Evolutionary conservation across 1,140 invertebrate species (phyloP).

Genomic region (Hermatobates lingyangjiaoensis): DNA sequence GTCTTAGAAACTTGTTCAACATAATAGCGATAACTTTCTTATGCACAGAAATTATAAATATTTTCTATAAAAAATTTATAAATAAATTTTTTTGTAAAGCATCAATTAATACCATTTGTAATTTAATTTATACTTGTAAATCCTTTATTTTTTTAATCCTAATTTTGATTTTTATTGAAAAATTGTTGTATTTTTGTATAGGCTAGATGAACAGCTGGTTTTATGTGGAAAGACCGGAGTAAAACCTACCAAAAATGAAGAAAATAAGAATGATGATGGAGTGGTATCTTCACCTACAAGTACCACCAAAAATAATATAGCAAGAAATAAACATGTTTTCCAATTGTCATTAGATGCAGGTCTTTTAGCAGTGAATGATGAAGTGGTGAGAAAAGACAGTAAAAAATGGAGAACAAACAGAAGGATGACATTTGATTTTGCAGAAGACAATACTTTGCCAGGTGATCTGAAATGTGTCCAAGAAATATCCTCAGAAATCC

Average conservation of each 20-base stretch:
- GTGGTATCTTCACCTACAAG: conserved; percentile 6
- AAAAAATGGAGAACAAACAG: conserved; percentile 11
- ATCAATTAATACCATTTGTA: too few species aligned
- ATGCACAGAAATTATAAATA: too few species aligned
- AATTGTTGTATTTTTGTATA: conserved; percentile 19
- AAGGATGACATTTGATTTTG: conserved; percentile 14
- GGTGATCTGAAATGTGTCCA: too few species aligned
- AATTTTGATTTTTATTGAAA: background rate
- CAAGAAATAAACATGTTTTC: conserved; percentile 1
- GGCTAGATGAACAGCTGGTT: conserved; percentile 35
- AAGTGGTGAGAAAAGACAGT: conserved; percentile 3
- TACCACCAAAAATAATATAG: background rate
- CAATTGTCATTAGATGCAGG: conserved; percentile 15
- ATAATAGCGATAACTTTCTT: too few species aligned
- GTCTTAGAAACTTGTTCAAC: too few species aligned
- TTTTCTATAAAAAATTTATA: too few species aligned
- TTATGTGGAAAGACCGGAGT: conserved; percentile 17
- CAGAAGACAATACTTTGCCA: conserved; percentile 7
- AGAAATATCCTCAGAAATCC: too few species aligned
- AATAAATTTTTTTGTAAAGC: too few species aligned
- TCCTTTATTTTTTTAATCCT: too few species aligned
- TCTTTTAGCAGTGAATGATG: conserved; percentile 6
- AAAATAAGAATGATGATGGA: conserved; percentile 13
- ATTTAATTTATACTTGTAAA: too few species aligned
- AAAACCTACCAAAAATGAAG: conserved; percentile 1